A percentile compares a stretch with the other conserved stretches of the same genome.
phyloP scores from a whole-genome alignment of 64 coral and sea anemone species.

The Cladopsammia gracilis region DNA sequence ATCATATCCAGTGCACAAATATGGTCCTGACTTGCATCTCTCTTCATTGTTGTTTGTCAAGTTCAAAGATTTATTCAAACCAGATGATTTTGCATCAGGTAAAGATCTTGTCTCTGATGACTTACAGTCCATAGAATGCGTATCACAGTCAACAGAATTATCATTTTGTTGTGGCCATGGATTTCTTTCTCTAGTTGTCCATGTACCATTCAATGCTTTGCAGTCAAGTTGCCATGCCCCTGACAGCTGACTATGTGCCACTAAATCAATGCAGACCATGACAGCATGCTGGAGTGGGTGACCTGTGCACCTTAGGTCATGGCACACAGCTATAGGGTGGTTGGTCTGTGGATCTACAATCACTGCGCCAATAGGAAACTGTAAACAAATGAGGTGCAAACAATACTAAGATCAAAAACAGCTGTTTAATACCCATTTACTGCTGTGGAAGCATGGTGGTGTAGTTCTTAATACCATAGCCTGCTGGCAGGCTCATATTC shows the following conservation, averaged over 20 bases:
- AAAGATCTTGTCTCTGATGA: not conserved
- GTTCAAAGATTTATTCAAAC: not conserved
- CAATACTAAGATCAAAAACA: not conserved
- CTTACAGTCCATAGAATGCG: not conserved
- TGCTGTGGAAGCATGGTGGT: not conserved
- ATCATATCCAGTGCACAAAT: conserved; percentile 99
- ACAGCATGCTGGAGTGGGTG: conserved; percentile 95
- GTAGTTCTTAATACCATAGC: too few species aligned
- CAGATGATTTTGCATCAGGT: not conserved
- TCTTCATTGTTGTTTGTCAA: not conserved
- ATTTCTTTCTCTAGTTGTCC: conserved; percentile 21
- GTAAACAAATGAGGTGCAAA: not conserved
- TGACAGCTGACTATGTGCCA: conserved; percentile 82
- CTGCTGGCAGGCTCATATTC: too few species aligned
- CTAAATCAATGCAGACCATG: conserved; percentile 95
- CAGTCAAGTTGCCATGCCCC: conserved; percentile 81
- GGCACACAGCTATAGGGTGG: conserved; percentile 75
- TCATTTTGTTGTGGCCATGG: not conserved
- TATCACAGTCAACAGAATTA: not conserved
- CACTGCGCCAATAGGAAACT: conserved; percentile 81
- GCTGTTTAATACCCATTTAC: not conserved
- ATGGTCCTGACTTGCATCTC: conserved; percentile 54
- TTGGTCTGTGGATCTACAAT: conserved; percentile 79
- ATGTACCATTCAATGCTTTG: conserved; percentile 2
- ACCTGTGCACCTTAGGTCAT: conserved; percentile 67